These are phyloP conservation scores for Coregonus clupeaformis DNA, from an alignment of 2,113 vertebrate species.

Conservation along the genomic window DNA sequence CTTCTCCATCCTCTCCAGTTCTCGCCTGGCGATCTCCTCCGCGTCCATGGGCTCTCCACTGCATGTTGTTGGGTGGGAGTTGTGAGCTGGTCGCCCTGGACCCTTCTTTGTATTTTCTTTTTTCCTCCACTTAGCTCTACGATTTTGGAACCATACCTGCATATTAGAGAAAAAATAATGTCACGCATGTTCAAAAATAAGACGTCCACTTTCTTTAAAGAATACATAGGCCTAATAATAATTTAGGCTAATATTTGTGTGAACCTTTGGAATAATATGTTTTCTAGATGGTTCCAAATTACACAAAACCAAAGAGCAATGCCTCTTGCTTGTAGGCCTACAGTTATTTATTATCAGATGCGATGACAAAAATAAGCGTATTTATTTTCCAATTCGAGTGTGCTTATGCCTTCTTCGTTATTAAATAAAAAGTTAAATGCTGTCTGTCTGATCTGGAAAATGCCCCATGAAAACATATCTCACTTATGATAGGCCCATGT, in stretches of 20 bases:
- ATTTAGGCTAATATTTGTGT: too few species aligned
- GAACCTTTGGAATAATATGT: too few species aligned
- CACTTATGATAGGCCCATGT: background rate
- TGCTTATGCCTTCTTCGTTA: too few species aligned
- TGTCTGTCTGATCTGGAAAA: background rate
- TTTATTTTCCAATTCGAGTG: background rate
- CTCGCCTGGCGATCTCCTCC: conserved; percentile 93
- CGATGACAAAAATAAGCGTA: background rate
- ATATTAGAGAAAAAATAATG: conserved; percentile 61
- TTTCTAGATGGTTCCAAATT: too few species aligned
- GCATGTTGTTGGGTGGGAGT: conserved; percentile 96
- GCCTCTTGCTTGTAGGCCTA: background rate
- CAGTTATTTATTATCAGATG: background rate
- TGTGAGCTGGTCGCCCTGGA: conserved; percentile 94
- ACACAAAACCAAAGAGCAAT: too few species aligned
- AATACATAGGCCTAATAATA: too few species aligned
- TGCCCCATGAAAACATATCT: background rate
- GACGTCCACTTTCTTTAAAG: background rate
- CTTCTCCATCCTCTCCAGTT: conserved; percentile 92
- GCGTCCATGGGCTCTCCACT: conserved; percentile 98
- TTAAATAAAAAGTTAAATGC: too few species aligned
- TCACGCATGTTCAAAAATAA: conserved; percentile 13
- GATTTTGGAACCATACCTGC: conserved; percentile 99
- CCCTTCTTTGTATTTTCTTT: conserved; percentile 99
- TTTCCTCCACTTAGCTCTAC: conserved; percentile 97